phyloP scores from a whole-genome alignment of 2,797 vertebrate species.

The Ceyx erithaca region DNA sequence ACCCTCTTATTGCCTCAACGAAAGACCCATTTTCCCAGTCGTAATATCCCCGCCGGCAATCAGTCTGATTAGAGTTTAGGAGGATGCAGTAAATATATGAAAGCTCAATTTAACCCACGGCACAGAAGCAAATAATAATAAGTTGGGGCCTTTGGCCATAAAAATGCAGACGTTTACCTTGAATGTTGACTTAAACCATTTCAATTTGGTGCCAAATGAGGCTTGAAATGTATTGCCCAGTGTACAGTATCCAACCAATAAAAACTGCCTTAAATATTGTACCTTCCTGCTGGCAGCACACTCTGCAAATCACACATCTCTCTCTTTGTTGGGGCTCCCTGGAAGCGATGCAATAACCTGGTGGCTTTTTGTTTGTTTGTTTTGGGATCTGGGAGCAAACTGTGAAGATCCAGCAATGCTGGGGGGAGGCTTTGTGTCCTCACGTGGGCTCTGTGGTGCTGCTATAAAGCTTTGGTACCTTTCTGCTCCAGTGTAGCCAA shows the following conservation, averaged over 20 bases:
- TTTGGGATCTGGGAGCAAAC: background rate
- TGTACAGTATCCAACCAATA: slow-evolving; percentile 35
- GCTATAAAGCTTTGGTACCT: background rate
- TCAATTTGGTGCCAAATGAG: slow-evolving; percentile 75
- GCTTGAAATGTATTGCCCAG: slow-evolving; percentile 71
- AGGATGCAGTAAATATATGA: slow-evolving; percentile 62
- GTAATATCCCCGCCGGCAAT: slow-evolving; percentile 28
- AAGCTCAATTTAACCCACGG: slow-evolving; percentile 63
- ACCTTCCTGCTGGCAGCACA: background rate
- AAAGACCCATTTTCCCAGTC: slow-evolving; percentile 49
- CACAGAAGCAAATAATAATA: slow-evolving; percentile 70
- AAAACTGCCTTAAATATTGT: slow-evolving; percentile 53
- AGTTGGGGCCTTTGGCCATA: slow-evolving; percentile 58
- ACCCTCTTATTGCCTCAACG: slow-evolving; percentile 28
- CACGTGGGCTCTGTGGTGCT: background rate
- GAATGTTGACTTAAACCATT: slow-evolving; percentile 73
- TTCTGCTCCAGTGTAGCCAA: background rate
- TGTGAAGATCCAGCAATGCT: background rate
- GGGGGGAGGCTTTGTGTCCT: background rate
- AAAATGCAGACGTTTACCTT: slow-evolving; percentile 74
- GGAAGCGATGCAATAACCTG: background rate
- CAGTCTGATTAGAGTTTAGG: slow-evolving; percentile 60
- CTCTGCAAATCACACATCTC: background rate
- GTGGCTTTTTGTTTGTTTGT: background rate
- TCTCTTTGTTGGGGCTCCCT: background rate